A percentile compares a stretch with the other conserved stretches of the same genome.
These are phyloP conservation scores for Anaspis maculata DNA, from an alignment of 2,888 invertebrate genomes.

Conservation along the genomic window DNA sequence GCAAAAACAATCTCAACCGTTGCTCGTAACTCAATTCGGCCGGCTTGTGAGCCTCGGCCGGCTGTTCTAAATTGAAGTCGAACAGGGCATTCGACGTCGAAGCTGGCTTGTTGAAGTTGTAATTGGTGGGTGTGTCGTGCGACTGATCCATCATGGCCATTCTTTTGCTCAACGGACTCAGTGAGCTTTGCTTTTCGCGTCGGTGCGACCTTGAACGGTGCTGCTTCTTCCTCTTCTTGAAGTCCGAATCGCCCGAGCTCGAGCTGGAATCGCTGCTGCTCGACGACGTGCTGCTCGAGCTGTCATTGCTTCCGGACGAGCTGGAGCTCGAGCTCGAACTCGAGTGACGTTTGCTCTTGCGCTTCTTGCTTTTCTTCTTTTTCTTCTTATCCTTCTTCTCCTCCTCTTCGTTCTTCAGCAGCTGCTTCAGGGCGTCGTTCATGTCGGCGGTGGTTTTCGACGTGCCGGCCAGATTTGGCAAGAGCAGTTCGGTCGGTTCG, in stretches of 20 bases:
- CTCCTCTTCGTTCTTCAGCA: constrained; percentile 47
- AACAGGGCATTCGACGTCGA: constrained; percentile 41
- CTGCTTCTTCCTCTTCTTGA: constrained; percentile 50
- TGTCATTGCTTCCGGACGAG: constrained; percentile 45
- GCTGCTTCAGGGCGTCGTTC: constrained; percentile 56
- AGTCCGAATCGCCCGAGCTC: constrained; percentile 53
- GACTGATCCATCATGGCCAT: constrained; percentile 65
- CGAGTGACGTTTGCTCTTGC: constrained; percentile 54
- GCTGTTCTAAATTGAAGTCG: constrained; percentile 45
- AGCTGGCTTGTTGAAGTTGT: constrained; percentile 63
- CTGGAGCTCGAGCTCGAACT: constrained; percentile 45
- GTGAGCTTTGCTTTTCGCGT: constrained; percentile 59
- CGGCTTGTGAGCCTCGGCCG: constrained; percentile 31
- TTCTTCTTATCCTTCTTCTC: constrained; percentile 56
- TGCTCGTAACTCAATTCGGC: constrained; percentile 28
- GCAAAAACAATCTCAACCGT: constrained; percentile 56
- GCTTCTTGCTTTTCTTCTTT: constrained; percentile 55
- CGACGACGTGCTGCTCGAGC: constrained; percentile 49
- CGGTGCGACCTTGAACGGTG: constrained; percentile 47
- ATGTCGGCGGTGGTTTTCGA: constrained; percentile 45
- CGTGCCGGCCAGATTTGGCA: constrained; percentile 49
- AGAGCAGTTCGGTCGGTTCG: constrained; percentile 53
- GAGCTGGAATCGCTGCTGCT: constrained; percentile 56
- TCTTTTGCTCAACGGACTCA: constrained; percentile 75
- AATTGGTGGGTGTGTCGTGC: constrained; percentile 46